Evolutionary conservation across 2,888 invertebrate species (phyloP).

Genomic region (Furcula furcula): DNA sequence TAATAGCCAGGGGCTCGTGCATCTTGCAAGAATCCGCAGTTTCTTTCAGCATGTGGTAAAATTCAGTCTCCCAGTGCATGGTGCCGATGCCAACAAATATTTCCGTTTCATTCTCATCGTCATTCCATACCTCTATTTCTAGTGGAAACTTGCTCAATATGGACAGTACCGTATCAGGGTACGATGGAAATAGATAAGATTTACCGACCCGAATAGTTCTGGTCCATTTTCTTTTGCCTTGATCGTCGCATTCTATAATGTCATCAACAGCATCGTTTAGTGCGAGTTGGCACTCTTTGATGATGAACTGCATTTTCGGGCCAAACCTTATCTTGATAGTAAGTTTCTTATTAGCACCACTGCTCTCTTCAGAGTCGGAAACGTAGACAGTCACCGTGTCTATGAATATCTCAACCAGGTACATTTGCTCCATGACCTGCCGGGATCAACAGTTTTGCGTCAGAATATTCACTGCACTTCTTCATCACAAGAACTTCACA

Average conservation of each 20-base stretch:
- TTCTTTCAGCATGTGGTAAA: slow-evolving; percentile 72
- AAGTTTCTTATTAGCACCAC: slow-evolving; percentile 63
- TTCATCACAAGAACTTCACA: slow-evolving; percentile 12
- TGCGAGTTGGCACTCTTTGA: slow-evolving; percentile 70
- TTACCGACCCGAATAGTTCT: slow-evolving; percentile 73
- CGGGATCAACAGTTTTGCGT: slow-evolving; percentile 61
- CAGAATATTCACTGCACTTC: slow-evolving; percentile 47
- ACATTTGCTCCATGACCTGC: slow-evolving; percentile 81
- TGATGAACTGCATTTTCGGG: slow-evolving; percentile 71
- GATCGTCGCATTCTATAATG: slow-evolving; percentile 50
- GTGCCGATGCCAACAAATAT: slow-evolving; percentile 67
- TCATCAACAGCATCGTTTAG: slow-evolving; percentile 49
- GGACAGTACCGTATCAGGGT: slow-evolving; percentile 66
- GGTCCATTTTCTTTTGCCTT: slow-evolving; percentile 57
- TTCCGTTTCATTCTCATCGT: slow-evolving; percentile 57
- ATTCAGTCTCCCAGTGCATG: slow-evolving; percentile 72
- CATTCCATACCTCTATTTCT: slow-evolving; percentile 73
- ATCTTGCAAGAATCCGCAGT: slow-evolving; percentile 51
- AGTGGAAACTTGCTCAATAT: slow-evolving; percentile 72
- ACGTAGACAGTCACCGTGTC: slow-evolving; percentile 72
- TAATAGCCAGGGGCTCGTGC: slow-evolving; percentile 57
- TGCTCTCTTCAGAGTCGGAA: slow-evolving; percentile 44
- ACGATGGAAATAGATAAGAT: slow-evolving; percentile 77
- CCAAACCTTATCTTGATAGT: slow-evolving; percentile 73
- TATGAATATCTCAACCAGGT: slow-evolving; percentile 80